Evolutionary conservation across 2,888 invertebrate species (phyloP).

Genomic region (Tigriopus californicus): DNA sequence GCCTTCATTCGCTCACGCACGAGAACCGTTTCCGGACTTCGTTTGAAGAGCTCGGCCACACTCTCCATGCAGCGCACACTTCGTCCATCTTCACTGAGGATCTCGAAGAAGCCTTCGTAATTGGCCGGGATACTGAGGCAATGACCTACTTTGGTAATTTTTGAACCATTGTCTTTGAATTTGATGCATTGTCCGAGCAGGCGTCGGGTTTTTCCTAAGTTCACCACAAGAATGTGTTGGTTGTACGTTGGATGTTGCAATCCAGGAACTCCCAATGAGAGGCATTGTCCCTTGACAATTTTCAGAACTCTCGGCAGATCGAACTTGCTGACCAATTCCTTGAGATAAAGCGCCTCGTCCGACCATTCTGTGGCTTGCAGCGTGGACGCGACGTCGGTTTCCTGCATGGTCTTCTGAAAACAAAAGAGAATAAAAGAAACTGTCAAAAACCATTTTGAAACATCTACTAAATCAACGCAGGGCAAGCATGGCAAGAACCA

Average conservation of each 20-base stretch:
- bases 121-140: conserved; percentile 73
- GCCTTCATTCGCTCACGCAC: conserved; percentile 58
- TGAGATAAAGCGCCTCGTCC: conserved; percentile 24
- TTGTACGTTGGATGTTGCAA: background rate
- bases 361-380: conserved; percentile 21
- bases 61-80: conserved; percentile 75
- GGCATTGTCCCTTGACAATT: conserved; percentile 83
- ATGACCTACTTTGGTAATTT: conserved; percentile 39
- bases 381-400: background rate
- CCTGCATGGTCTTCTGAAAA: background rate
- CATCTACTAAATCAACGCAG: background rate
- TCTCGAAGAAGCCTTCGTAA: conserved; percentile 79
- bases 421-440: background rate
- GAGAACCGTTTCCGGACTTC: conserved; percentile 38
- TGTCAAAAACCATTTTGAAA: background rate
- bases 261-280: conserved; percentile 61
- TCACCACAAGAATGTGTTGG: background rate
- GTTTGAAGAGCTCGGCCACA: conserved; percentile 52
- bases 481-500: too few relatives aligned
- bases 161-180: conserved; percentile 46
- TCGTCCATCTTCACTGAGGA: conserved; percentile 79
- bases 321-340: conserved; percentile 27
- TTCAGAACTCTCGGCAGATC: conserved; percentile 65
- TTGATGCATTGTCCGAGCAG: conserved; percentile 49
- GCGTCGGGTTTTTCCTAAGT: background rate